Percentiles rank a stretch among this genome's conserved stretches.
Conservation (phyloP, 2,888 invertebrate species). For the Nysson spinosus region DNA sequence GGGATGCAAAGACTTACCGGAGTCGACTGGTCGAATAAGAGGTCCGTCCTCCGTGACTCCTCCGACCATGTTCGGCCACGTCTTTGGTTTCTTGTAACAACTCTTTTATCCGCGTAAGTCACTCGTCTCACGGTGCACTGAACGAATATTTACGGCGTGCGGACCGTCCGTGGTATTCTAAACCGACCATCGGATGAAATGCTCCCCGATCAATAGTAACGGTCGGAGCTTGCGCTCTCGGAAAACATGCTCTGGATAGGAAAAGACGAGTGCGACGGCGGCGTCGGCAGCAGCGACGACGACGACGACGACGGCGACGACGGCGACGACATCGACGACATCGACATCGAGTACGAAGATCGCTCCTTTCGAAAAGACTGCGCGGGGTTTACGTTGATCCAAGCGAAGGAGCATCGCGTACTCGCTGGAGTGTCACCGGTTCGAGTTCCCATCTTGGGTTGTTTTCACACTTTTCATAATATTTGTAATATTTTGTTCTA, state of each 20-base stretch:
- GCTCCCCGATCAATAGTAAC: conserved; percentile 72
- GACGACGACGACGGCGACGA: conserved; percentile 17
- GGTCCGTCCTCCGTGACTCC: conserved; percentile 73
- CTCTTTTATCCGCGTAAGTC: conserved; percentile 40
- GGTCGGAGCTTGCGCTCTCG: conserved; percentile 70
- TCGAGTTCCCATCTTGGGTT: too few relatives aligned
- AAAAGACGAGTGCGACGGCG: conserved; percentile 20
- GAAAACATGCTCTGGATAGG: conserved; percentile 28
- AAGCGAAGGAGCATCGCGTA: too few relatives aligned
- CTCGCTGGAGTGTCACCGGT: too few relatives aligned
- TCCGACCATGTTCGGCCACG: conserved; percentile 71
- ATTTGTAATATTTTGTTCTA: too few relatives aligned
- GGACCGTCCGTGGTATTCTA: conserved; percentile 58
- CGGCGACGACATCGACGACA: conserved; percentile 1
- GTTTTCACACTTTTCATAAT: too few relatives aligned
- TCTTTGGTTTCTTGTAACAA: conserved; percentile 15
- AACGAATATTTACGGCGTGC: conserved; percentile 68
- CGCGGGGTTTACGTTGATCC: conserved; percentile 9
- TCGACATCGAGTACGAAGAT: not conserved
- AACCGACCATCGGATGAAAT: conserved; percentile 54
- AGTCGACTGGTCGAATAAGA: conserved; percentile 72
- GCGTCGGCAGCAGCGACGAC: conserved; percentile 13
- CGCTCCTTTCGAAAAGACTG: not conserved
- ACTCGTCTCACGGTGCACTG: conserved; percentile 45
- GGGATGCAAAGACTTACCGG: conserved; percentile 74